Evolutionary conservation across 1,140 invertebrate species (phyloP).

Genomic region (Aphaenogaster rudis): DNA sequence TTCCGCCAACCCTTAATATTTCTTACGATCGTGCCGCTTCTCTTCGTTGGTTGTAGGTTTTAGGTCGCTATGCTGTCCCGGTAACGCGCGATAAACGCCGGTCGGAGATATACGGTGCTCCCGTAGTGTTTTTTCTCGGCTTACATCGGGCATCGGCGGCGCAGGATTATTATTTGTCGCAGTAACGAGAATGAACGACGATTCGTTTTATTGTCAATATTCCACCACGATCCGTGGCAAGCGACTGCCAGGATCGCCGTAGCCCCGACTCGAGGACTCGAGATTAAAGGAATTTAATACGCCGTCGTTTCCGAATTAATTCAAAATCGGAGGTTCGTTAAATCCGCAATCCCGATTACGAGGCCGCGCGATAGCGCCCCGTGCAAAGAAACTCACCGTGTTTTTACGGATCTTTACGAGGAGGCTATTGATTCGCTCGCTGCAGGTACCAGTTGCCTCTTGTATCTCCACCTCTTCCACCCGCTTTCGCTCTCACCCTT

Average conservation of each 20-base stretch:
- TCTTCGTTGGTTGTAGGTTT: slow-evolving; percentile 12
- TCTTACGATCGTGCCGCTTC: slow-evolving; percentile 34
- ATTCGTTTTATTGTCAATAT: slow-evolving; percentile 55
- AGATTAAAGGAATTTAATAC: slow-evolving; percentile 60
- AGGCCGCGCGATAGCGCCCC: background rate
- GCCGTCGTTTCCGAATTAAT: slow-evolving; percentile 29
- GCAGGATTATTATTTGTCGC: slow-evolving; percentile 54
- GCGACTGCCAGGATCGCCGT: background rate
- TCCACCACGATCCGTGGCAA: slow-evolving; percentile 37
- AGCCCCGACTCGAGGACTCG: background rate
- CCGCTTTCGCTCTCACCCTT: background rate
- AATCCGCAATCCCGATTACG: slow-evolving; percentile 31
- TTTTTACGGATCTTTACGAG: slow-evolving; percentile 36
- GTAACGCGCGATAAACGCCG: slow-evolving; percentile 55
- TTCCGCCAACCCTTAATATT: slow-evolving; percentile 40
- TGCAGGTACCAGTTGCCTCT: slow-evolving; percentile 4
- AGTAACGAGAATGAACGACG: slow-evolving; percentile 55
- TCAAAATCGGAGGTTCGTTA: slow-evolving; percentile 32
- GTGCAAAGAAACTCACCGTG: background rate
- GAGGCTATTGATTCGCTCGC: slow-evolving; percentile 36
- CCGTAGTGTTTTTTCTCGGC: slow-evolving; percentile 40
- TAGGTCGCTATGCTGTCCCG: slow-evolving; percentile 24
- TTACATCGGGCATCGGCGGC: slow-evolving; percentile 41
- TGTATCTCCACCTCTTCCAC: slow-evolving; percentile 16
- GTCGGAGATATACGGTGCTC: slow-evolving; percentile 32